Evolutionary conservation across 64 coral and sea anemone genomes (phyloP), one percentile per base, ranked within the genome.

Genomic region (Dendronephthya gigantea): DNA sequence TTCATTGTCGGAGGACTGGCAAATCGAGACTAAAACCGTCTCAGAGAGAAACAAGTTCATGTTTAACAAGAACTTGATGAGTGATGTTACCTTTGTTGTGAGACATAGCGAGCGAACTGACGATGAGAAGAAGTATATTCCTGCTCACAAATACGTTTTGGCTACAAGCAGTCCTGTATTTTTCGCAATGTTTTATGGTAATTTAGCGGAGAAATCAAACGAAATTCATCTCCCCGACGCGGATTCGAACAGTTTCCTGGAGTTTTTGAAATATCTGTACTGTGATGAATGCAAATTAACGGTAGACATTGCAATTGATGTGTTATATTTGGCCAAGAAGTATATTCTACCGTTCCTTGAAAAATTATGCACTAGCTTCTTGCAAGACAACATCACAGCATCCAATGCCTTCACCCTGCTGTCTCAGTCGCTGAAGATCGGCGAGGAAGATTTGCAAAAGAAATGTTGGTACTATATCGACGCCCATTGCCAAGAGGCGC

Each of bases 271-370:
- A 16, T 79, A 79, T 79, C 36, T 79, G 9, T 79, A 79, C 29
- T 79, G 72, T 33, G 72, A 79, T 79, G 72, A 79, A 35, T 79
- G 72, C 72, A 79, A 79, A 19, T 39, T 79, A 19, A 79, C 72
- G 27, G 72, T 79, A 0, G 72, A 79, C 0, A 79, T 39, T 9
- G 72, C 72, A 1, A 79, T 79, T 79, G 72, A 79, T 33, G 72
- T 79, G 11, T 33, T 79, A 35, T 79, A 79, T 35, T 35, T 79
- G 6, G 72, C 72, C 0, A 79, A 79, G 29, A 79, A 79, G 72
- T 79, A 79, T 35, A 79, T 79, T 9, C 36, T 79, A 35, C 72
- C 72, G 72, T 22, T 19, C 2, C 36, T 79, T 34, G 72, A 79
- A 33, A 79, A 79, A 29, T 16, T 34, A 10, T 79, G 72, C 36